These are phyloP conservation scores for Pyrochroa serraticornis DNA, from an alignment of 2,888 invertebrate species.

Conservation along the genomic window DNA sequence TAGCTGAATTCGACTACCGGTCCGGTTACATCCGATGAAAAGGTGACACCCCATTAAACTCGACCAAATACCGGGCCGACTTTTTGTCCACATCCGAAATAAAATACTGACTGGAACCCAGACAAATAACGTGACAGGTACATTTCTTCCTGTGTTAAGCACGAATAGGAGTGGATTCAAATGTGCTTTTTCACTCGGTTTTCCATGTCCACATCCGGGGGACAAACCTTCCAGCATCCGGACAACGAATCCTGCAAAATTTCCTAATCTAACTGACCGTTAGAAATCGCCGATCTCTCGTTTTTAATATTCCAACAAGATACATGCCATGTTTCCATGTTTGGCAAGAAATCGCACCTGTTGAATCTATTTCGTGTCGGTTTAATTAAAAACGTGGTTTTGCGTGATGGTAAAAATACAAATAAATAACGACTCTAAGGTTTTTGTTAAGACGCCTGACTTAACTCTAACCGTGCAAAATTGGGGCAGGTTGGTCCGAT, in stretches of 20 bases:
- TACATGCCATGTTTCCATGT: no score
- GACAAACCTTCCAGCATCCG: no score
- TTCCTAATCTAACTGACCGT: no score
- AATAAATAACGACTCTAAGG: slow-evolving; percentile 7
- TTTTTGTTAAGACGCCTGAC: slow-evolving; percentile 9
- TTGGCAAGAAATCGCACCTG: not conserved
- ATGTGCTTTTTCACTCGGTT: not conserved
- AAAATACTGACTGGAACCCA: not conserved
- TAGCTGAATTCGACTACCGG: not conserved
- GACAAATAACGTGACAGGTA: slow-evolving; percentile 4
- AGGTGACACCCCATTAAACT: slow-evolving; percentile 18
- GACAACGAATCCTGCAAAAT: no score
- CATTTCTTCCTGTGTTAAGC: slow-evolving; percentile 1
- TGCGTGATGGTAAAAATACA: not conserved
- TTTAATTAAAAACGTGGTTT: not conserved
- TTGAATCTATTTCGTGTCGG: not conserved
- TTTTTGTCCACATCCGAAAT: not conserved
- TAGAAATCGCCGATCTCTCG: no score
- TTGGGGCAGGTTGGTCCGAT: slow-evolving; percentile 3
- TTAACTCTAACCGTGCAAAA: slow-evolving; percentile 7
- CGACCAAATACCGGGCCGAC: slow-evolving; percentile 9
- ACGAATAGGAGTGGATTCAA: slow-evolving; percentile 1
- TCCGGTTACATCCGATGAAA: not conserved
- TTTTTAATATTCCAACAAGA: no score
- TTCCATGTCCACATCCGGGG: not conserved